Conservation (phyloP, 2,113 vertebrate genomes). For the Trematomus loennbergii region DNA sequence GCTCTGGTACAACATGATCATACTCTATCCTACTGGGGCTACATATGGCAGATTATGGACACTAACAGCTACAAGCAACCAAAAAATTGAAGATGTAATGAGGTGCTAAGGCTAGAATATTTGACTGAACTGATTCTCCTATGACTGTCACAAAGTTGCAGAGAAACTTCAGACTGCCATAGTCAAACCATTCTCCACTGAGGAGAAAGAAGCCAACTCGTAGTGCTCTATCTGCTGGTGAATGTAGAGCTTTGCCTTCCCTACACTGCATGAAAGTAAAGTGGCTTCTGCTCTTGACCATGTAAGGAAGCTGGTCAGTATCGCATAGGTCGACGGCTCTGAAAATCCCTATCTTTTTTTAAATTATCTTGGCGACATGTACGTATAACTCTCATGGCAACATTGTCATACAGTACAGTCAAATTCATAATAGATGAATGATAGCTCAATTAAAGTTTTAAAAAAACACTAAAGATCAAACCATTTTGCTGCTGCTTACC, state of each 20-base stretch:
- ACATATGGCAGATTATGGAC: conserved; percentile 52
- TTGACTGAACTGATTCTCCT: conserved; percentile 52
- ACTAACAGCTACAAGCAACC: conserved; percentile 53
- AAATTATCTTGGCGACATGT: conserved; percentile 70
- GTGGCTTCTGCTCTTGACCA: conserved; percentile 77
- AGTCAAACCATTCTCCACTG: conserved; percentile 58
- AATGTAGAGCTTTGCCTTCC: conserved; percentile 75
- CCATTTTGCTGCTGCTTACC: conserved; percentile 94
- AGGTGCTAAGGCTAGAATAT: conserved; percentile 45
- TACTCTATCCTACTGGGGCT: conserved; percentile 47
- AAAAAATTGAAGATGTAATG: conserved; percentile 35
- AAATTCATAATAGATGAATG: conserved; percentile 79
- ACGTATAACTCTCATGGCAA: conserved; percentile 76
- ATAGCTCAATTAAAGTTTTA: conserved; percentile 66
- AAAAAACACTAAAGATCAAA: conserved; percentile 77
- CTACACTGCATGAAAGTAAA: conserved; percentile 47
- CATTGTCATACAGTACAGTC: conserved; percentile 84
- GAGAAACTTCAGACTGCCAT: conserved; percentile 63
- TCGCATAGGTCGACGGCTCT: conserved; percentile 88
- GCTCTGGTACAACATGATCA: conserved; percentile 37
- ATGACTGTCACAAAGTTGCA: conserved; percentile 54
- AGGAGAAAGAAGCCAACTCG: conserved; percentile 62
- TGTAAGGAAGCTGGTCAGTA: conserved; percentile 90
- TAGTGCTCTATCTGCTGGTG: conserved; percentile 73
- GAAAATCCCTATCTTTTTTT: conserved; percentile 82